Conservation (phyloP, 1,140 invertebrate species). For the Potamilus streckersoni region DNA sequence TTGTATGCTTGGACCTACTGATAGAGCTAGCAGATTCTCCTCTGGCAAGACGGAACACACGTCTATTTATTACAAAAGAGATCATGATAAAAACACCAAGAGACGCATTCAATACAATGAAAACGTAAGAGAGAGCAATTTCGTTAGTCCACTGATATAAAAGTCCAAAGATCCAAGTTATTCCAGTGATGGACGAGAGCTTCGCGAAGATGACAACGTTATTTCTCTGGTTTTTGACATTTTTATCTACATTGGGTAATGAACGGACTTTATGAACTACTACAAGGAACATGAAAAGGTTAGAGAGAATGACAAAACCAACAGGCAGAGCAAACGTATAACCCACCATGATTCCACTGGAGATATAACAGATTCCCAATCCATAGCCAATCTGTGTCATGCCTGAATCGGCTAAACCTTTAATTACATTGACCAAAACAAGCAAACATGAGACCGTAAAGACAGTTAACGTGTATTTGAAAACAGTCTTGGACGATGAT, state of each 20-base stretch:
- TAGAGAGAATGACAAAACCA: conserved; percentile 34
- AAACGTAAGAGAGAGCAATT: conserved; percentile 69
- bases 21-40: no score
- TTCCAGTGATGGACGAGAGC: conserved; percentile 42
- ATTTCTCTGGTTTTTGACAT: conserved; percentile 28
- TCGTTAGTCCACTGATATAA: conserved; percentile 36
- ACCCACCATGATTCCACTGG: conserved; percentile 24
- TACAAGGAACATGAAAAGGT: conserved; percentile 40
- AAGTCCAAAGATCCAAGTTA: conserved; percentile 45
- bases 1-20: no score
- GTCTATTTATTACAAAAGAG: conserved; percentile 67
- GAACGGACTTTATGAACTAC: conserved; percentile 27
- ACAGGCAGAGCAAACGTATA: conserved; percentile 42
- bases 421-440: conserved; percentile 15
- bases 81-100: conserved; percentile 75
- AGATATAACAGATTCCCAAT: conserved; percentile 36
- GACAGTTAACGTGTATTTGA: no score
- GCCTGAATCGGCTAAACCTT: conserved; percentile 16
- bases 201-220: conserved; percentile 40
- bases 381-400: conserved; percentile 39
- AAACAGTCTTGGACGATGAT: no score
- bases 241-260: conserved; percentile 23
- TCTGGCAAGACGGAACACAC: no score
- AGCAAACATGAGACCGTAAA: no score
- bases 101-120: conserved; percentile 72